phyloP scores from a whole-genome alignment of 2,797 vertebrate species.

The Phataginus tetradactyla region DNA sequence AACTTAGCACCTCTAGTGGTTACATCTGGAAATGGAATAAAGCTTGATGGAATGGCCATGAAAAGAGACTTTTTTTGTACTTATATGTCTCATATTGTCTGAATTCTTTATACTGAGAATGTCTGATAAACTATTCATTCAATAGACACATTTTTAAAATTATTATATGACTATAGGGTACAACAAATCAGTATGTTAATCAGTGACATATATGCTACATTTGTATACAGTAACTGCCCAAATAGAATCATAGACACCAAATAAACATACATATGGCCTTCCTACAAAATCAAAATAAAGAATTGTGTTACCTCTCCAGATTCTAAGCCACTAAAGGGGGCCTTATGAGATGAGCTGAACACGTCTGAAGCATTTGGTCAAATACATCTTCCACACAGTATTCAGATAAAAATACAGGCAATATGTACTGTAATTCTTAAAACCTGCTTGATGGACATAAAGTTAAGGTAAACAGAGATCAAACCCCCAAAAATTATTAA shows the following conservation, averaged over 20 bases:
- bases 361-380: neutral
- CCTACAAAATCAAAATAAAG: slow-evolving; percentile 5
- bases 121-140: neutral
- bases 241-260: neutral
- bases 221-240: neutral
- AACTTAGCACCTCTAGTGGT: neutral
- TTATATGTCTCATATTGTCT: neutral
- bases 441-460: neutral
- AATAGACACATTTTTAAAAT: neutral
- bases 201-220: neutral
- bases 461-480: neutral
- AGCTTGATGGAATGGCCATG: neutral
- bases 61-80: neutral
- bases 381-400: neutral
- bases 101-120: neutral
- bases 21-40: neutral
- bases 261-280: neutral
- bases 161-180: neutral
- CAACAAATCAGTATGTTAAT: neutral
- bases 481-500: neutral
- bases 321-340: slow-evolving; percentile 29
- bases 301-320: neutral
- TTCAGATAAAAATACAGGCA: neutral
- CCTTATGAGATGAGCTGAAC: slow-evolving; percentile 5
- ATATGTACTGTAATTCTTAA: neutral